phyloP scores from a whole-genome alignment of 2,113 vertebrate species.

The Pterocles burchelli region DNA sequence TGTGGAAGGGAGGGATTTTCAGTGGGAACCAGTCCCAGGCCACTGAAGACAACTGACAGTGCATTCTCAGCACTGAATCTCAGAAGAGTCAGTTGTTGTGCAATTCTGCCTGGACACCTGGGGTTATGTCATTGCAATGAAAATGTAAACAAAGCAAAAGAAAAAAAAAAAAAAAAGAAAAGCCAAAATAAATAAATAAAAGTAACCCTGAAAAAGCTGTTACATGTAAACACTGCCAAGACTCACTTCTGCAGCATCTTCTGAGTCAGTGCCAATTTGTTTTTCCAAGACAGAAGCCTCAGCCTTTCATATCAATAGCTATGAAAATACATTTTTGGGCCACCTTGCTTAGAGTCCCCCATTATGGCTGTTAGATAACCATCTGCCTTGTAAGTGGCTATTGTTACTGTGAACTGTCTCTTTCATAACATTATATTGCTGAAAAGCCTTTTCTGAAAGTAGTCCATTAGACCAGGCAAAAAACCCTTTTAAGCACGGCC shows the following conservation, averaged over 20 bases:
- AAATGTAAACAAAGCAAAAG: background rate
- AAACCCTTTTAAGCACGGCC: background rate
- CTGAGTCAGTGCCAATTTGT: background rate
- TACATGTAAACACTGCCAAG: background rate
- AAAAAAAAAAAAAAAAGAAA: background rate
- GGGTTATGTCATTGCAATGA: slow-evolving; percentile 3
- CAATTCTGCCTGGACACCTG: background rate
- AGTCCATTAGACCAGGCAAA: background rate
- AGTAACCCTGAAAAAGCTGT: background rate
- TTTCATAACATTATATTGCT: slow-evolving; percentile 20
- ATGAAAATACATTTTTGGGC: slow-evolving; percentile 19
- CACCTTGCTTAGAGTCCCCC: background rate
- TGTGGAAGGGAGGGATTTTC: background rate
- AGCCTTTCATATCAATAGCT: slow-evolving; percentile 15
- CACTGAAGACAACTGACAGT: background rate
- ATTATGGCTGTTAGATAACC: slow-evolving; percentile 22
- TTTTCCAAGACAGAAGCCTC: slow-evolving; percentile 4
- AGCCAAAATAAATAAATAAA: background rate
- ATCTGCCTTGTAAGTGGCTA: slow-evolving; percentile 10
- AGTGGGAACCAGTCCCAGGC: background rate
- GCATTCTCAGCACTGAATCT: background rate
- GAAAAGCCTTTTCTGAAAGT: slow-evolving; percentile 53
- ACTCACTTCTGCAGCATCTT: background rate
- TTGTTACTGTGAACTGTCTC: slow-evolving; percentile 31
- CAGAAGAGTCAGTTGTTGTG: slow-evolving; percentile 1